A percentile compares a stretch with the other conserved stretches of the same genome.
phyloP scores from a whole-genome alignment of 2,113 vertebrate genomes.

The Austrofundulus limnaeus region DNA sequence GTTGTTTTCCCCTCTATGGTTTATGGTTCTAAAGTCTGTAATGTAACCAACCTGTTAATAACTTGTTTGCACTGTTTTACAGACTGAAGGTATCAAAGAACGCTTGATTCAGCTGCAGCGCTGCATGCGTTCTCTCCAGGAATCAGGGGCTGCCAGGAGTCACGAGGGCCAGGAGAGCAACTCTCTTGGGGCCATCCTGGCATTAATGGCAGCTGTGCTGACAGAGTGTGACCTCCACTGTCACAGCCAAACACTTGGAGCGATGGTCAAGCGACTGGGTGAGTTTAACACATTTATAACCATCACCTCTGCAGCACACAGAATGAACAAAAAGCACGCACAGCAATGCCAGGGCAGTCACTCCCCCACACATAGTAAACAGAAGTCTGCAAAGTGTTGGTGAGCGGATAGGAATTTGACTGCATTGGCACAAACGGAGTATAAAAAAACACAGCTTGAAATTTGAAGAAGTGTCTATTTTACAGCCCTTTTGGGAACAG shows the following conservation, averaged over 20 bases:
- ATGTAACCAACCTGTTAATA: conserved; percentile 7
- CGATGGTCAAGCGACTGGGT: conserved; percentile 78
- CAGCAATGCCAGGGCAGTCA: conserved; percentile 32
- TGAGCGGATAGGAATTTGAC: conserved; percentile 72
- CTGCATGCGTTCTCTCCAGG: conserved; percentile 78
- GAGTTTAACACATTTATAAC: conserved; percentile 45
- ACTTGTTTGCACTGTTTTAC: conserved; percentile 35
- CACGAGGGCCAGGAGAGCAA: conserved; percentile 51
- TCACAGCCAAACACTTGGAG: conserved; percentile 76
- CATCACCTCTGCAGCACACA: conserved; percentile 29
- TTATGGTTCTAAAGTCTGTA: too few species aligned
- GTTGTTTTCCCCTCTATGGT: too few species aligned
- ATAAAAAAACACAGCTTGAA: neutral
- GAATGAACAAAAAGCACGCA: conserved; percentile 32
- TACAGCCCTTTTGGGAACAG: neutral
- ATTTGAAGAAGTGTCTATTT: neutral
- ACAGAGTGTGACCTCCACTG: conserved; percentile 84
- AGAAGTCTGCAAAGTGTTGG: conserved; percentile 60
- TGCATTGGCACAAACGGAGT: conserved; percentile 28
- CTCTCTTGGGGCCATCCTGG: conserved; percentile 76
- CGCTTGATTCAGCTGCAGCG: conserved; percentile 76
- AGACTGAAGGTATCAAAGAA: conserved; percentile 68
- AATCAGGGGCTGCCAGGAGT: conserved; percentile 62
- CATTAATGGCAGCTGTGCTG: conserved; percentile 80
- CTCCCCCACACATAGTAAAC: conserved; percentile 57